phyloP scores from a whole-genome alignment of 1,140 invertebrate species.

The Diachasmimorpha longicaudata region DNA sequence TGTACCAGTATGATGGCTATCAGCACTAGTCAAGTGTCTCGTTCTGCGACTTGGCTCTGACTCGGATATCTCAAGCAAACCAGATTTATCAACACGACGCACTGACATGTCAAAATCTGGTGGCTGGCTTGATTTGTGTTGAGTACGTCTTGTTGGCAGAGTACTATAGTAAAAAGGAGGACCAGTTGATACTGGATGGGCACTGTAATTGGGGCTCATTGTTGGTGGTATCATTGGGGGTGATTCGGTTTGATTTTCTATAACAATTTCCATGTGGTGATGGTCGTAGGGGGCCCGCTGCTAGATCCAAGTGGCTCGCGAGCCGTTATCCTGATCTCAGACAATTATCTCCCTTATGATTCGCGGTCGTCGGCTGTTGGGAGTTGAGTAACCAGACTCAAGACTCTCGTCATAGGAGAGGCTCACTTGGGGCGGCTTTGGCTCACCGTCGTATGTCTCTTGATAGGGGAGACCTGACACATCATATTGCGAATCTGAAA shows the following conservation, averaged over 20 bases:
- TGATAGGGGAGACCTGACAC: constrained; percentile 88
- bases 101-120: constrained; percentile 38
- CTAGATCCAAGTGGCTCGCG: constrained; percentile 62
- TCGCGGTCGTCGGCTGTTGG: constrained; percentile 85
- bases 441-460: constrained; percentile 75
- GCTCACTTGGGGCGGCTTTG: constrained; percentile 81
- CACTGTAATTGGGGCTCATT: neutral
- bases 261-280: constrained; percentile 59
- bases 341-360: constrained; percentile 95
- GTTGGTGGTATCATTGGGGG: constrained; percentile 25
- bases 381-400: constrained; percentile 91
- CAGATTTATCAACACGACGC: constrained; percentile 52
- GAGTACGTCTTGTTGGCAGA: constrained; percentile 8
- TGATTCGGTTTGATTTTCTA: constrained; percentile 48
- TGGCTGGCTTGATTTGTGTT: constrained; percentile 20
- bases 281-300: constrained; percentile 55
- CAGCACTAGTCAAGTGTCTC: constrained; percentile 31
- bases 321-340: constrained; percentile 68
- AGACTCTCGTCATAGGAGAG: constrained; percentile 90
- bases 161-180: constrained; percentile 34
- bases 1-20: constrained; percentile 26
- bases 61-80: constrained; percentile 49
- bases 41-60: constrained; percentile 34
- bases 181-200: neutral
- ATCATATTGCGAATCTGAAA: constrained; percentile 89